Percentiles rank a stretch among this genome's conserved stretches.
Conservation (phyloP, 2,113 vertebrate species). For the Dryoscopus gambensis region DNA sequence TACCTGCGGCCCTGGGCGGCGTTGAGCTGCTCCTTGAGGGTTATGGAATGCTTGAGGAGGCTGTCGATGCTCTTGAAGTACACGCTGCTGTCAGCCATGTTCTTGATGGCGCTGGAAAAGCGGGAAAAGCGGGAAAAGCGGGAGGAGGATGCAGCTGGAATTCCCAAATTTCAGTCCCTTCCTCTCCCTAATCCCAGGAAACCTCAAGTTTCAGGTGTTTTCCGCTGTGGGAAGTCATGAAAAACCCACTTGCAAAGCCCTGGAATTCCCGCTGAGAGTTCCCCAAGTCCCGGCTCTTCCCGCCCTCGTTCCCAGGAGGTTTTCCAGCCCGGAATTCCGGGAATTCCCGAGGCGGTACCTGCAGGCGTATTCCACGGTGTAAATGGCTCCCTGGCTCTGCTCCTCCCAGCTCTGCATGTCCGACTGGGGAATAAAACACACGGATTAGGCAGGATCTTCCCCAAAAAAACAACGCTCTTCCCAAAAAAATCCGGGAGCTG, state of each 20-base stretch:
- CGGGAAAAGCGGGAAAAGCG: neutral
- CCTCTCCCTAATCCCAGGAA: rapidly evolving
- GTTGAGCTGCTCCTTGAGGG: conserved; percentile 84
- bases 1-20: conserved; percentile 86
- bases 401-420: conserved; percentile 99
- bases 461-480: neutral
- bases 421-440: conserved; percentile 67
- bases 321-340: neutral
- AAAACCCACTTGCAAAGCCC: rapidly evolving
- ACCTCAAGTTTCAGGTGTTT: rapidly evolving
- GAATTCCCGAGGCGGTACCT: conserved; percentile 70
- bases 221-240: rapidly evolving
- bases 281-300: neutral
- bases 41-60: conserved; percentile 83
- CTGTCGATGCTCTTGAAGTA: conserved; percentile 93
- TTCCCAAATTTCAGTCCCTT: neutral
- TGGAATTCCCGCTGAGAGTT: neutral
- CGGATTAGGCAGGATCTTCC: rapidly evolving
- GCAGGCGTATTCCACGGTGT: conserved; percentile 95
- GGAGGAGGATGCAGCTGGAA: neutral
- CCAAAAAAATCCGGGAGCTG: neutral
- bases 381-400: conserved; percentile 96
- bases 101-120: conserved; percentile 86
- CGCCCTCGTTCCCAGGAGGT: rapidly evolving
- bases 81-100: conserved; percentile 87